Base-by-base conservation (phyloP, 2,113 vertebrate species). In the Chinchilla lanigera region DNA sequence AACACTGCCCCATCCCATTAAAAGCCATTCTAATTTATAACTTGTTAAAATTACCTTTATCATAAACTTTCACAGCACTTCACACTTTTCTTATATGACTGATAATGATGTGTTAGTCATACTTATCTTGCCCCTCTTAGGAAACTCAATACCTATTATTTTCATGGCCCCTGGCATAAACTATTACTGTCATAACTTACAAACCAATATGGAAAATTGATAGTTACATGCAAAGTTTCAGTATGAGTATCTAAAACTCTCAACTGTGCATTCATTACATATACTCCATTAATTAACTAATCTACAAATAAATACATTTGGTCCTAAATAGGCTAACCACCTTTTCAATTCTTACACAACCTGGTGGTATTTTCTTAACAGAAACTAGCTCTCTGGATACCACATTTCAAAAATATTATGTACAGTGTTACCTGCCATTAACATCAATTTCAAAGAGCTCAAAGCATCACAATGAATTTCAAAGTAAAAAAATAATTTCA, bases 331-430 rank as follows among this genome's bases (percentile, higher is more conserved):
- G 92, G 17, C 81, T 93, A 97, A 95, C 50, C 88, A 94, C 44
- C 85, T 96, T 91, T 95, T 94, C 81, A 95, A 92, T 88, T 96
- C 41, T 91, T 86, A 78, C 75, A 88, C 63, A 96, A 97, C 80
- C 54, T 69, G 80, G 60, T 91, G 41, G 38, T 95, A n/a, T 94
- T 75, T 97, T 60, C 67, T 24, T 91, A 94, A 97, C 47, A 92
- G 86, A 97, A 94, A 96, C 94, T 90, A 88, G 69, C 33, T 97
- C 77, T 80, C 82, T 84, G 19, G 60, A 90, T 89, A 95, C 52
- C 77, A 93, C 90, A 97, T 86, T 97, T 96, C 44, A 96, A 97
- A 95, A 95, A 83, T 96, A 93, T 65, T 93, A 89, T 91, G 30
- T 44, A 97, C 63, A 95, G 10, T 92, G 38, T 92, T 96, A 91